Conservation (phyloP, 2,888 invertebrate species). For the Rhogogaster chlorosoma region DNA sequence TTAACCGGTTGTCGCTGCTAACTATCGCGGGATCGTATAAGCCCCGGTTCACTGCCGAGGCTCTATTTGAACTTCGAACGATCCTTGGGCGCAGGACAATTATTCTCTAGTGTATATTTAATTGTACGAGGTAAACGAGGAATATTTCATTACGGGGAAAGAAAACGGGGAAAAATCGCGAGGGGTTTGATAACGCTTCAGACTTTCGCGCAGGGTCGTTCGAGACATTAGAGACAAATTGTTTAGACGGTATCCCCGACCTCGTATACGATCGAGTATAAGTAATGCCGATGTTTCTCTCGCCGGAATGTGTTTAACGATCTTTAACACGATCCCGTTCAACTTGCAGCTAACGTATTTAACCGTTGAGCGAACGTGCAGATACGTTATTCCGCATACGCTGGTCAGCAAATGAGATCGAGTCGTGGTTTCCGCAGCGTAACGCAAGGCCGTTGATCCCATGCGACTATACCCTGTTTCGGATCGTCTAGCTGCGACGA, state of each 20-base stretch:
- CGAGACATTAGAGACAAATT: background rate
- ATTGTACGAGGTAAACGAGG: background rate
- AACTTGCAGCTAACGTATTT: slow-evolving; percentile 10
- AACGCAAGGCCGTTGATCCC: slow-evolving; percentile 42
- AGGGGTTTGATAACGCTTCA: background rate
- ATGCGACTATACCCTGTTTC: background rate
- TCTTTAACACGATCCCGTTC: slow-evolving; percentile 22
- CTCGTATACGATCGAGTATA: background rate
- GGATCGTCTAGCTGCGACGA: background rate
- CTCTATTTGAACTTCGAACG: slow-evolving; percentile 9
- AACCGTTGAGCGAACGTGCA: slow-evolving; percentile 37
- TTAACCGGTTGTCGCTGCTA: slow-evolving; percentile 24
- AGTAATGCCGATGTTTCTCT: slow-evolving; percentile 18
- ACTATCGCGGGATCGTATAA: background rate
- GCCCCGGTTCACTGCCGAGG: background rate
- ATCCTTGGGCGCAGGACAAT: background rate
- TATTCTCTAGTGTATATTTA: background rate
- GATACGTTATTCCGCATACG: slow-evolving; percentile 35
- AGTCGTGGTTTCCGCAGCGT: slow-evolving; percentile 12
- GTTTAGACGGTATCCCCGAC: background rate
- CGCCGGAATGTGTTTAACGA: slow-evolving; percentile 30
- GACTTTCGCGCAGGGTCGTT: background rate
- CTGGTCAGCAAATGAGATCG: slow-evolving; percentile 30
- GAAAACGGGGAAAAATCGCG: background rate
- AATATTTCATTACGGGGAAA: background rate